These are phyloP conservation scores for Stercorarius parasiticus DNA, from an alignment of 2,113 vertebrate genomes.

Conservation along the genomic window DNA sequence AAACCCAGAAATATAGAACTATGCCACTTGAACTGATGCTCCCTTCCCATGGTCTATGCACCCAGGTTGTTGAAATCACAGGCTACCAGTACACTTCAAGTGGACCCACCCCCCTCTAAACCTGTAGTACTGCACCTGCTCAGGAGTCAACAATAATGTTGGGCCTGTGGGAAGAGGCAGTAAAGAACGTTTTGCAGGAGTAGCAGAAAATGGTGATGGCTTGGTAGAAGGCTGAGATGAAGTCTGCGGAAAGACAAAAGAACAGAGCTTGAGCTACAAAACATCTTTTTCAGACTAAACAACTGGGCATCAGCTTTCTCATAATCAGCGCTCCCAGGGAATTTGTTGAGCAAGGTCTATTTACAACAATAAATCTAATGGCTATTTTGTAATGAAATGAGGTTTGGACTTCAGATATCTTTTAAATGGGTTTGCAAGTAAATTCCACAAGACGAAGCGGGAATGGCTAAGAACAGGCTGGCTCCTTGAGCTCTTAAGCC, in stretches of 20 bases:
- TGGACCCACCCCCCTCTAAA: background rate
- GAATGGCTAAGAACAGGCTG: background rate
- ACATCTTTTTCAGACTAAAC: background rate
- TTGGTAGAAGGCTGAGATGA: background rate
- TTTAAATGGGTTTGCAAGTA: background rate
- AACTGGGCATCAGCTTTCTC: background rate
- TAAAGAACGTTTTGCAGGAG: constrained; percentile 35
- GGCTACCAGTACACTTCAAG: background rate
- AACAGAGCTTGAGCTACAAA: background rate
- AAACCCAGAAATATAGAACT: background rate
- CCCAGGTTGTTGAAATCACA: background rate
- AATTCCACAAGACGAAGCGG: background rate
- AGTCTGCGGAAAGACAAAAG: constrained; percentile 7
- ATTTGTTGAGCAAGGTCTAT: background rate
- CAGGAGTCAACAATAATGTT: constrained; percentile 61
- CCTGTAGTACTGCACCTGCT: constrained; percentile 66
- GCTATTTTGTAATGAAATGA: background rate
- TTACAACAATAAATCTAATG: background rate
- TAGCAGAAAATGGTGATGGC: constrained; percentile 15
- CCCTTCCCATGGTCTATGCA: background rate
- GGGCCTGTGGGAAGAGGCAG: constrained; percentile 15
- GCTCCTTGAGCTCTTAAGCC: background rate
- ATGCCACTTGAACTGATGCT: background rate
- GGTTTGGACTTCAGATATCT: background rate
- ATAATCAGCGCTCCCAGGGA: background rate